Evolutionary conservation across 2,797 vertebrate species (phyloP).

Genomic region (Gymnothorax javanicus): DNA sequence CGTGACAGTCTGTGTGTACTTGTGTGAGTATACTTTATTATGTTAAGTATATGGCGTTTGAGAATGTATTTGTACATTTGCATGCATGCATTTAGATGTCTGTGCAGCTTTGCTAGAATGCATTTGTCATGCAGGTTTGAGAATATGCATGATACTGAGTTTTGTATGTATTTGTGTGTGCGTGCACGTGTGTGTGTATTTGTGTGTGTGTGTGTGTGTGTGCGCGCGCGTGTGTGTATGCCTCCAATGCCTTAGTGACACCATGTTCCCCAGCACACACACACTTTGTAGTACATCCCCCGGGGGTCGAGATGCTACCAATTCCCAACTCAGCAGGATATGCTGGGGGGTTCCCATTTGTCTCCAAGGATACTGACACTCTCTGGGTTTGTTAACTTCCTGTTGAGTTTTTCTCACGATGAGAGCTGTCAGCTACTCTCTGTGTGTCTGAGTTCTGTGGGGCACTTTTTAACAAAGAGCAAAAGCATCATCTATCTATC

Average conservation of each 20-base stretch:
- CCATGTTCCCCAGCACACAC: conserved; percentile 26
- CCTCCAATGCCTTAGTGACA: conserved; percentile 35
- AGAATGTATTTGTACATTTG: background rate
- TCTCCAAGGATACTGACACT: conserved; percentile 24
- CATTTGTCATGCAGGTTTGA: too few relatives aligned
- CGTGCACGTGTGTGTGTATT: conserved; percentile 11
- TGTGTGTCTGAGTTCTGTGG: background rate
- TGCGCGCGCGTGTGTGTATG: background rate
- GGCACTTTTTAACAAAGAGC: conserved; percentile 8
- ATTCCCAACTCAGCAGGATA: conserved; percentile 16
- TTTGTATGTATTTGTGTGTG: background rate
- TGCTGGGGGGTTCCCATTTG: conserved; percentile 21
- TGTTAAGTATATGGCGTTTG: background rate
- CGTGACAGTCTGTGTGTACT: conserved; percentile 3
- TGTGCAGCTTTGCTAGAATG: too few relatives aligned
- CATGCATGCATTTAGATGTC: background rate
- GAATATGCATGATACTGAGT: too few relatives aligned
- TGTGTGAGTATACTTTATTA: background rate
- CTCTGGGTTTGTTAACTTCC: conserved; percentile 37
- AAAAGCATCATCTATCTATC: background rate
- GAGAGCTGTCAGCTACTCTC: conserved; percentile 17
- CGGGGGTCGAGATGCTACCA: conserved; percentile 27
- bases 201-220: background rate
- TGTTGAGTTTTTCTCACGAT: conserved; percentile 23
- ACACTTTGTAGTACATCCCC: conserved; percentile 32